phyloP scores from a whole-genome alignment of 2,888 invertebrate genomes.

The Phytoseiulus persimilis region DNA sequence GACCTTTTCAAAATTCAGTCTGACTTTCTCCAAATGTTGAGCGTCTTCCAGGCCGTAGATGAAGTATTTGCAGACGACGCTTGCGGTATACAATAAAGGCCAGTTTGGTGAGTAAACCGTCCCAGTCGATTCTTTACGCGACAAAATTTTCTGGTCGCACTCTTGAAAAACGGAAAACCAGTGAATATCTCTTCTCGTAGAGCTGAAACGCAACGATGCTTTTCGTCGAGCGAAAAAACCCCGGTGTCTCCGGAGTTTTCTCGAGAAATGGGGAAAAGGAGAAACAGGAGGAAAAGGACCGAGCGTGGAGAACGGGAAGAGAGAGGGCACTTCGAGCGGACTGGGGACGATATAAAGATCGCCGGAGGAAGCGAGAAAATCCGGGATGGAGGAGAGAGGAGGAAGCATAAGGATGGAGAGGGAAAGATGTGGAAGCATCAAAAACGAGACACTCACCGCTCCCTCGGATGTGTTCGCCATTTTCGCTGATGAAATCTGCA shows the following conservation, averaged over 20 bases:
- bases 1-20: conserved; percentile 76
- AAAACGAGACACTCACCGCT: conserved; percentile 55
- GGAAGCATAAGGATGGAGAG: not conserved
- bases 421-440: too few relatives aligned
- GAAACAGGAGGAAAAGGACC: too few relatives aligned
- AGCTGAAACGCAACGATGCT: too few relatives aligned
- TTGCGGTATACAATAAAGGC: conserved; percentile 86
- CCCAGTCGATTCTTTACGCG: conserved; percentile 82
- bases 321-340: not conserved
- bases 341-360: too few relatives aligned
- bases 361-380: not conserved
- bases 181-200: too few relatives aligned
- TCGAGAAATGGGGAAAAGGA: too few relatives aligned
- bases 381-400: not conserved
- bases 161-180: conserved; percentile 55
- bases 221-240: too few relatives aligned
- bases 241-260: too few relatives aligned
- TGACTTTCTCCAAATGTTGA: conserved; percentile 86
- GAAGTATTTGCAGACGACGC: conserved; percentile 94
- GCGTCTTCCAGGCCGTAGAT: conserved; percentile 96
- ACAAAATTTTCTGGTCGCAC: conserved; percentile 95
- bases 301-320: conserved; percentile 30
- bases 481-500: conserved; percentile 80
- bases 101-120: conserved; percentile 91
- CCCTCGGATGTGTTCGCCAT: conserved; percentile 87